phyloP scores from a whole-genome alignment of 1,140 invertebrate species.

The Anoplophora glabripennis region DNA sequence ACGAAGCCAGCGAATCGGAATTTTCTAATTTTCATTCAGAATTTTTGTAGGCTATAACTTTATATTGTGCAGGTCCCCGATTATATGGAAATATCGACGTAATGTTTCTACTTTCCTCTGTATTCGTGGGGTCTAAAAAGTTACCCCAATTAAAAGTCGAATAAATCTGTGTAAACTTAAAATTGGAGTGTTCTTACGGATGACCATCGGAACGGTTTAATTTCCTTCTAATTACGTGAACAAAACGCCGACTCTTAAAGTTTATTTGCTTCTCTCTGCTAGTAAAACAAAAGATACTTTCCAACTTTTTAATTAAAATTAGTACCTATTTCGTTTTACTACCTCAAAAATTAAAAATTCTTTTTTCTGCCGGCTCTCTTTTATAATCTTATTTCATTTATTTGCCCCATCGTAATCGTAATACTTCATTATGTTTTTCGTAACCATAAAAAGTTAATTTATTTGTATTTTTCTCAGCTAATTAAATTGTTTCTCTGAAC shows the following conservation, averaged over 20 bases:
- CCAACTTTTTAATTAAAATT: conserved; percentile 48
- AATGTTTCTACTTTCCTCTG: too few species aligned
- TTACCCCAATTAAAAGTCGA: conserved; percentile 3
- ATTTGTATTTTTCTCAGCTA: conserved; percentile 11
- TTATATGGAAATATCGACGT: too few species aligned
- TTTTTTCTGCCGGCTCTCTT: conserved; percentile 24
- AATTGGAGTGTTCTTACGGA: conserved; percentile 11
- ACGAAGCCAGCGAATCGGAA: too few species aligned
- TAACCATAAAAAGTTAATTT: conserved; percentile 21
- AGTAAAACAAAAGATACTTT: conserved; percentile 47
- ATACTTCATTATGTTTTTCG: conserved; percentile 27
- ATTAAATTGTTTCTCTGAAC: conserved; percentile 22
- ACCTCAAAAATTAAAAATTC: conserved; percentile 46
- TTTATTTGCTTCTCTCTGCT: conserved; percentile 12
- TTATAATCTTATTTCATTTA: conserved; percentile 34
- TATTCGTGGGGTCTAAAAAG: not conserved
- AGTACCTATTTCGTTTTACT: conserved; percentile 47
- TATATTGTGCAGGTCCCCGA: too few species aligned
- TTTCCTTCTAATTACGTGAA: conserved; percentile 17
- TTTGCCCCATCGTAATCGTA: conserved; percentile 21
- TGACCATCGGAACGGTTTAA: conserved; percentile 16
- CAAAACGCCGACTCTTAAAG: conserved; percentile 14
- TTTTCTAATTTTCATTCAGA: too few species aligned
- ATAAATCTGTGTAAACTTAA: conserved; percentile 11
- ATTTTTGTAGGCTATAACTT: too few species aligned